Evolutionary conservation across 2,113 vertebrate genomes (phyloP).

Genomic region (Anolis sagrei): DNA sequence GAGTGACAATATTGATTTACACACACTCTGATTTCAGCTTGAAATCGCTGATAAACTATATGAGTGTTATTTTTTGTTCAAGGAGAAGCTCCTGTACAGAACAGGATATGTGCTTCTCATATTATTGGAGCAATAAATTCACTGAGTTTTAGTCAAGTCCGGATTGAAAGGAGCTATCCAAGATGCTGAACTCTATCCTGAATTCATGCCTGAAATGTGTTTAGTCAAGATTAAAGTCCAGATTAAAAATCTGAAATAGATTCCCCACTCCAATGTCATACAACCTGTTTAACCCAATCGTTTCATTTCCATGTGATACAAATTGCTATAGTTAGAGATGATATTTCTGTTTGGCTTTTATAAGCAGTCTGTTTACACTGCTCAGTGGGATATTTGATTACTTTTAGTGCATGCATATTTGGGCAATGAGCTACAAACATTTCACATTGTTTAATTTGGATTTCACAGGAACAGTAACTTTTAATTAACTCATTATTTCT

Average conservation of each 20-base stretch:
- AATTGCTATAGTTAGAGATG: not conserved
- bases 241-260: no score
- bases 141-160: no score
- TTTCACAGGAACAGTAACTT: slow-evolving; percentile 12
- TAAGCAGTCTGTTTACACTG: not conserved
- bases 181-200: no score
- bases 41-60: not conserved
- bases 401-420: slow-evolving; percentile 16
- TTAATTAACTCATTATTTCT: slow-evolving; percentile 27
- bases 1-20: not conserved
- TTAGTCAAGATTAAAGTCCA: not conserved
- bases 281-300: no score
- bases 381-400: slow-evolving; percentile 22
- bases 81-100: not conserved
- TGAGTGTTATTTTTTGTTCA: not conserved
- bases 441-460: slow-evolving; percentile 19
- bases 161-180: no score
- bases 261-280: no score
- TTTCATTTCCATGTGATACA: not conserved
- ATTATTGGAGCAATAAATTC: no score
- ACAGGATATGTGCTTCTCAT: no score
- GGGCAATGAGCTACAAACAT: not conserved
- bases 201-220: no score
- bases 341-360: not conserved
- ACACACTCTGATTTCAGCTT: slow-evolving; percentile 8